Conservation (phyloP, 2,797 vertebrate genomes). For the Eupleurogrammus muticus region DNA sequence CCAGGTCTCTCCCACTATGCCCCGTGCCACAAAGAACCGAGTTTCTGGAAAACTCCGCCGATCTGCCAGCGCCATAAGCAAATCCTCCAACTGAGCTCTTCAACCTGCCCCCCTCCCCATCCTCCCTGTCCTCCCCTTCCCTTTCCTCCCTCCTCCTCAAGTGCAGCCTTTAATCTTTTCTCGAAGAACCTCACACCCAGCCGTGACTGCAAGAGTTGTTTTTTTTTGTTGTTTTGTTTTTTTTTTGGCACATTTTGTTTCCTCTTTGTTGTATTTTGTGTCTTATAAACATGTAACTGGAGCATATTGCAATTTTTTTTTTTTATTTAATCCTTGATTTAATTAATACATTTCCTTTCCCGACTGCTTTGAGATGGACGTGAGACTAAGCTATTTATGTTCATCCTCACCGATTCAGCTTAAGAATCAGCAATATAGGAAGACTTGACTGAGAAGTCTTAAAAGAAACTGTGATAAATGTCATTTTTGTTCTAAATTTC, state of each 20-base stretch:
- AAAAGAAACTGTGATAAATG: constrained; percentile 38
- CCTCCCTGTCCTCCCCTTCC: background rate
- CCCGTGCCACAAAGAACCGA: constrained; percentile 81
- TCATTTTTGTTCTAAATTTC: constrained; percentile 44
- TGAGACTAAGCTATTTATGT: constrained; percentile 67
- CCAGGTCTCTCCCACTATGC: constrained; percentile 81
- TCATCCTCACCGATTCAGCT: constrained; percentile 44
- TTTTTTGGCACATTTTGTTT: constrained; percentile 24
- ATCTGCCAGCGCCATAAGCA: constrained; percentile 87
- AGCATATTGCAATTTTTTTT: constrained; percentile 71
- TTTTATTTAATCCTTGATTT: constrained; percentile 67
- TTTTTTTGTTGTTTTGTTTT: constrained; percentile 17
- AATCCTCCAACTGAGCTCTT: constrained; percentile 83
- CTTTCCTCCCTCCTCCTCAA: background rate
- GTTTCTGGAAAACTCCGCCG: constrained; percentile 83
- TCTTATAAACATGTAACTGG: constrained; percentile 67
- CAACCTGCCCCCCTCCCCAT: background rate
- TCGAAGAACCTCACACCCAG: constrained; percentile 64
- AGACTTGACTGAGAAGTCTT: constrained; percentile 46
- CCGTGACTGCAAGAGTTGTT: constrained; percentile 70
- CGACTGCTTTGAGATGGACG: constrained; percentile 40
- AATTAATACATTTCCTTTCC: constrained; percentile 65
- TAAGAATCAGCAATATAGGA: constrained; percentile 52
- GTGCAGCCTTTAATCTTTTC: constrained; percentile 60
- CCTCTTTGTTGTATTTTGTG: constrained; percentile 46